A percentile compares a stretch with the other conserved stretches of the same genome.
Conservation (phyloP, 2,888 invertebrate genomes). For the Dasysyrphus tricinctus region DNA sequence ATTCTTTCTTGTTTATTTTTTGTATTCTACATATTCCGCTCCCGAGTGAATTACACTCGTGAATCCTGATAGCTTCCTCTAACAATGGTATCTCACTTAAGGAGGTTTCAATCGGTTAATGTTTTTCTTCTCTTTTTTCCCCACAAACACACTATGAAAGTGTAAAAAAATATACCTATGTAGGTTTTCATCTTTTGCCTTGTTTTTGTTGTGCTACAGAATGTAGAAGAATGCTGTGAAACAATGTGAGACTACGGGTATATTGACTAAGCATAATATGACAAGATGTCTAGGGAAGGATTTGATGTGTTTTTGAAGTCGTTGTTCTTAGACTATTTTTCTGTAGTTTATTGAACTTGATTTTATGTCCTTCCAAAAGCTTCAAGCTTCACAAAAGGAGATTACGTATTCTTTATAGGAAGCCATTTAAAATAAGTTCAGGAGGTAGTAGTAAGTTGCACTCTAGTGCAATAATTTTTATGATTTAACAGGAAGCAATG, state of each 20-base stretch:
- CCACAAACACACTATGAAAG: constrained; percentile 1
- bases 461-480: constrained; percentile 15
- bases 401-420: background rate
- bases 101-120: constrained; percentile 71
- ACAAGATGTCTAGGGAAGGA: constrained; percentile 28
- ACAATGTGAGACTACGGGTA: constrained; percentile 55
- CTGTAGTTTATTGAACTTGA: constrained; percentile 66
- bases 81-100: constrained; percentile 67
- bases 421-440: constrained; percentile 9
- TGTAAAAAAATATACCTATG: constrained; percentile 22
- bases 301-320: constrained; percentile 14
- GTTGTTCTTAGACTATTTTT: constrained; percentile 4
- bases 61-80: constrained; percentile 27
- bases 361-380: constrained; percentile 36
- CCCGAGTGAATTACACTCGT: constrained; percentile 38
- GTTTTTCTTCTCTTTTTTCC: constrained; percentile 34
- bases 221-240: constrained; percentile 6
- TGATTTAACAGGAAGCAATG: constrained; percentile 2
- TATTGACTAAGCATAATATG: constrained; percentile 22
- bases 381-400: background rate
- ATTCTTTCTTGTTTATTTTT: constrained; percentile 12
- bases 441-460: background rate
- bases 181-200: background rate
- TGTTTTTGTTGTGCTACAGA: constrained; percentile 17
- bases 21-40: background rate